Evolutionary conservation across 2,797 vertebrate species (phyloP), one percentile per base, ranked within the genome.

Genomic region (Alauda arvensis): DNA sequence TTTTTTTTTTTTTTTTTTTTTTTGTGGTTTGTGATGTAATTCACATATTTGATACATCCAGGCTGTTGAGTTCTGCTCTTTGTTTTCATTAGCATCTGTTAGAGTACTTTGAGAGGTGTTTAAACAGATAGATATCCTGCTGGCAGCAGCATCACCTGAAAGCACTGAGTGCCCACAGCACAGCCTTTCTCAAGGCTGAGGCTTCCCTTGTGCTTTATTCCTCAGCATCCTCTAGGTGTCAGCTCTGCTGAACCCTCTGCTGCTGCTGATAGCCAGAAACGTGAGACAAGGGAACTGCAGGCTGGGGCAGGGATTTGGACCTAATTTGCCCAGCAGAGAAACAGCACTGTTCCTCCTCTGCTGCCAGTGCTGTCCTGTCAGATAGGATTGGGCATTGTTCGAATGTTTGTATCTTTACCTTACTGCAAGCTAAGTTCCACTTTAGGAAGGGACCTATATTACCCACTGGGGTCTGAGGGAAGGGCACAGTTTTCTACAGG

Each of bases 121-220:
- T 48, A 39, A 62, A 29, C 37, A 53, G 14, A 8, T 15, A 18
- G 24, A 9, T 60, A 29, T 1, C 15, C 25, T 6, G 12, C 21
- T 76, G 34, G 21, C 55, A 48, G 46, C 12, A 34, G 31, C 25
- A 9, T 55, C 17, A 13, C 26, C 26, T 46, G 74, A 61, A 78
- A 74, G 57, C 33, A 2, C 33, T 16, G 23, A 0, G 1, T 45
- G 8, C 14, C 16, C 39, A 25, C 2, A 2, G 37, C 26, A 3
- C 0, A 0, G n/a, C 6, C 1, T 62, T 77, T 49, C 33, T 68
- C 31, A 13, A 40, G 18, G 52, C 62, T 43, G 15, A 9, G 2
- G 3, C 8, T 77, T 52, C 40, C 59, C 33, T 40, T 55, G 18
- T 71, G 43, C 78, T 70, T 77, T 80, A 31, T 71, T 91, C 40